Evolutionary conservation across 2,797 vertebrate species (phyloP), one percentile per base, ranked within the genome.

Genomic region (Silurus aristotelis): DNA sequence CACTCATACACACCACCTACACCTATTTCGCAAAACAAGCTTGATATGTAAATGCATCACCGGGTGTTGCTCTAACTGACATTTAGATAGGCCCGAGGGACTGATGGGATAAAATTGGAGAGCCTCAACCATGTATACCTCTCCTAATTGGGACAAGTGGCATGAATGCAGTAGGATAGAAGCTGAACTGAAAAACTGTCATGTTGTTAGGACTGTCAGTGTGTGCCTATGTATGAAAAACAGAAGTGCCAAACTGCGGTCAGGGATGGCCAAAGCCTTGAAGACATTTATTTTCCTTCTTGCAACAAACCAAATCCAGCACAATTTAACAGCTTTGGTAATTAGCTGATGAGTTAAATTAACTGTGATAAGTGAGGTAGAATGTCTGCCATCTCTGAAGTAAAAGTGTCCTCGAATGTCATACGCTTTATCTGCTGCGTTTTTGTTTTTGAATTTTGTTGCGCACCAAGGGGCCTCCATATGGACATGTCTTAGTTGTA

Each of bases 81-180:
- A 92, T 93, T 90, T 92, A 84, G 85, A 87, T 91, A 91, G 91
- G 90, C 92, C 91, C 86, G 56, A 60, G 92, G 91, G 93, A 93
- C 20, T 48, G 88, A 84, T 81, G 56, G 88, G 88, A 91, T 88
- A 84, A 87, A 91, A 89, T 90, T 88, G 77, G 89, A 90, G 78
- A 82, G 82, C 88, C 90, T 87, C 68, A 56, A 93, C 92, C 83
- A 83, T 1, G 75, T 84, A 88, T 87, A 87, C 83, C 88, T 83
- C 67, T 82, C 87, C 77, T 90, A 92, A 91, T 89, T 90, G 89
- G 91, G 90, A 91, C 91, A 91, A 93, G 91, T 90, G 89, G 86
- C 78, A 87, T 84, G 68, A 63, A 77, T 89, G 72, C 85, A 73
- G 76, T 63, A 63, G 83, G 63, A 83, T 67, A 70, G 86, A 83